A percentile compares a stretch with the other conserved stretches of the same genome.
These are phyloP conservation scores for Linepithema humile DNA, from an alignment of 1,140 invertebrate species.

Conservation along the genomic window DNA sequence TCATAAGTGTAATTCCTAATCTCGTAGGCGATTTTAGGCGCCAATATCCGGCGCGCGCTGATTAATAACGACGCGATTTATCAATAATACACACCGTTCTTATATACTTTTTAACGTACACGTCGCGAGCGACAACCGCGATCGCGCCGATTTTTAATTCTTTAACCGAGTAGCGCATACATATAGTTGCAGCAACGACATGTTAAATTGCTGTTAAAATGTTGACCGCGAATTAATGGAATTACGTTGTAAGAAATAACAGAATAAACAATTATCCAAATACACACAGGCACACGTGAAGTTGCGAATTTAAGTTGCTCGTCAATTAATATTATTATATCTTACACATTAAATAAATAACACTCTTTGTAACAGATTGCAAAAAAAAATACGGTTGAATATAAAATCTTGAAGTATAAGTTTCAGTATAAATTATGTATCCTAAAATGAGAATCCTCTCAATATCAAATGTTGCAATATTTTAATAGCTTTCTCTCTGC, in stretches of 20 bases:
- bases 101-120: slow-evolving; percentile 50
- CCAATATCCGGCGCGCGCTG: slow-evolving; percentile 8
- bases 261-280: slow-evolving; percentile 51
- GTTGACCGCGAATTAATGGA: too few species aligned
- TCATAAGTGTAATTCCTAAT: slow-evolving; percentile 78
- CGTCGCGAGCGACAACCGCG: neutral
- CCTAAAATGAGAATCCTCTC: slow-evolving; percentile 8
- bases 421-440: slow-evolving; percentile 6
- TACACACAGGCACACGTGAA: slow-evolving; percentile 42
- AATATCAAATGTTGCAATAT: slow-evolving; percentile 22
- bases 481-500: slow-evolving; percentile 78
- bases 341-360: slow-evolving; percentile 42
- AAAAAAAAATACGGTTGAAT: neutral
- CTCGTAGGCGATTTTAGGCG: slow-evolving; percentile 52
- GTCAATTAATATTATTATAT: slow-evolving; percentile 30
- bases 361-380: slow-evolving; percentile 17
- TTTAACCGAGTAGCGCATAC: slow-evolving; percentile 55
- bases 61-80: slow-evolving; percentile 45
- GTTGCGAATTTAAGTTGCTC: slow-evolving; percentile 12
- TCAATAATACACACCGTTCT: slow-evolving; percentile 25
- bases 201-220: slow-evolving; percentile 29
- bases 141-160: slow-evolving; percentile 42
- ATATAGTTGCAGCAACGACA: slow-evolving; percentile 25
- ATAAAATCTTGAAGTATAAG: slow-evolving; percentile 23
- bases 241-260: slow-evolving; percentile 24